Base-by-base conservation (phyloP, 2,797 vertebrate species). In the Sebastes wilsoni region DNA sequence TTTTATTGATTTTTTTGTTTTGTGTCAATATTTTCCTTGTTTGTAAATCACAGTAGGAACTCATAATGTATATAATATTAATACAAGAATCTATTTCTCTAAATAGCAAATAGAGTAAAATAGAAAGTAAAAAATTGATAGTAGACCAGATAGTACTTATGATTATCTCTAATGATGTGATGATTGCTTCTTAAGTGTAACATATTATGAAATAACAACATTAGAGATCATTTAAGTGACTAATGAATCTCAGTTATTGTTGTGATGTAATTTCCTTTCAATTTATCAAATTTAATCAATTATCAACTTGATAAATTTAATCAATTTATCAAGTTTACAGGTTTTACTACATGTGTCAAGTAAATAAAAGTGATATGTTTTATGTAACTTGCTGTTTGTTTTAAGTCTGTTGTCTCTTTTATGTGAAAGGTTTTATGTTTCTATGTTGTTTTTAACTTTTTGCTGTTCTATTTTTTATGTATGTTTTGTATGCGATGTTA, bases 351-450 rank as follows among this genome's bases (percentile, higher is more conserved):
- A 12, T 36, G 4, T 3, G 8, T 30, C 25, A 61, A 49, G 12
- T 52, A 18, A 25, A 46, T 18, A 46, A 46, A 46, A 18, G 6
- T 7, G 1, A 46, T 46, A 0, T 46, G 0, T 46, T 46, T 0
- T 8, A 46, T 46, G 42, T 46, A 46, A 46, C 16, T 46, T 46
- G 7, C 16, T 46, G 42, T 46, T 46, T 46, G 42, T 46, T 46
- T 46, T 46, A 46, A 46, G 16, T 46, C 16, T 46, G 42, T 46
- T 46, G 42, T 46, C 16, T 46, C 16, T 46, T 46, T 18, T 46
- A 18, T 18, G 16, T 46, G 42, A 46, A 18, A 46, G 0, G 7
- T 46, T 4, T 46, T 46, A 46, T 46, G 16, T 46, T 46, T 46
- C 1, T 18, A 46, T 46, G 42, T 46, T 7, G 36, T 36, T 36